Evolutionary conservation across 2,797 vertebrate species (phyloP).

Genomic region (Sardinella longiceps): DNA sequence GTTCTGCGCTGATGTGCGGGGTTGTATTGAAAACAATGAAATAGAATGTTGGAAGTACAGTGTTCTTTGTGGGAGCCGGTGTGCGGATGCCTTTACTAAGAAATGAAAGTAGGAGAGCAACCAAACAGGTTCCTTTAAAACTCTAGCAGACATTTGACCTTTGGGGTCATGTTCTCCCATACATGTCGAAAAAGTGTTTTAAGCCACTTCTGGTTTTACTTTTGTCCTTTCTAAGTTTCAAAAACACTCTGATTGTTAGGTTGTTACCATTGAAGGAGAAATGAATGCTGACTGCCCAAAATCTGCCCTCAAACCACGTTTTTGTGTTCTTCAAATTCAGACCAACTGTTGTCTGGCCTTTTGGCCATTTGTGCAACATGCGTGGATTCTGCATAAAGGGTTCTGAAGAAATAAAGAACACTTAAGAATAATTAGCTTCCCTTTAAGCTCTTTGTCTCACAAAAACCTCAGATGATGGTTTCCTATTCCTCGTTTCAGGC

Average conservation of each 20-base stretch:
- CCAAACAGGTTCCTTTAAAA: neutral
- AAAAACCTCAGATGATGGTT: conserved; percentile 15
- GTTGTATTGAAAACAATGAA: too few relatives aligned
- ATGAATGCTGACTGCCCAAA: neutral
- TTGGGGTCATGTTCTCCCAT: neutral
- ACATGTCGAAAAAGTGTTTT: neutral
- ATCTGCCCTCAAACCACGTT: neutral
- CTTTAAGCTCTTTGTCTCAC: conserved; percentile 49
- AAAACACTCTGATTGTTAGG: neutral
- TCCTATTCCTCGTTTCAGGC: neutral
- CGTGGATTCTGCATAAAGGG: neutral
- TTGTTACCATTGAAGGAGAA: conserved; percentile 11
- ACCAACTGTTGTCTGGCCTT: conserved; percentile 46
- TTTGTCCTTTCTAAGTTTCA: neutral
- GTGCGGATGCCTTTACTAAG: too few relatives aligned
- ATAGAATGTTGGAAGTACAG: too few relatives aligned
- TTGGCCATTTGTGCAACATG: conserved; percentile 52
- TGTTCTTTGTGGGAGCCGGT: too few relatives aligned
- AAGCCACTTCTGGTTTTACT: neutral
- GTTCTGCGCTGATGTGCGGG: too few relatives aligned
- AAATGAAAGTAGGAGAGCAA: too few relatives aligned
- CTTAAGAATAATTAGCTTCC: conserved; percentile 17
- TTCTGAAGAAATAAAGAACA: conserved; percentile 49
- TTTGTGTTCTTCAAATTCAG: conserved; percentile 8
- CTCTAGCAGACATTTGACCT: neutral